Percentiles rank a stretch among this genome's conserved stretches.
phyloP scores from a whole-genome alignment of 2,888 invertebrate species.

The Apoda limacodes region DNA sequence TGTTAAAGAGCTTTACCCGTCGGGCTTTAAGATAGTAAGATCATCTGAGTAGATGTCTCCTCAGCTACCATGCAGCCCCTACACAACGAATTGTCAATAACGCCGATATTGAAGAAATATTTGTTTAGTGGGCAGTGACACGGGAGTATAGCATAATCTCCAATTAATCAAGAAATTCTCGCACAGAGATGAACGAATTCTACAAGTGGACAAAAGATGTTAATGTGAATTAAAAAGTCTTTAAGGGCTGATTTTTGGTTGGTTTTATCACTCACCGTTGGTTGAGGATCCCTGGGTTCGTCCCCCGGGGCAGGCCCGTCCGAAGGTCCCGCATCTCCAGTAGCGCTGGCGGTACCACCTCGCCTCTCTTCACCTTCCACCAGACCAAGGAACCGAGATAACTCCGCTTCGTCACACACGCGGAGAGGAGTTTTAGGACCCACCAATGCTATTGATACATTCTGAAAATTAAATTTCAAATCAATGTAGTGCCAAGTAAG shows the following conservation, averaged over 20 bases:
- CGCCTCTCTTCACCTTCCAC: slow-evolving; percentile 63
- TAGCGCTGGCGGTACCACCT: slow-evolving; percentile 40
- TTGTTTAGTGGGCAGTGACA: too few species aligned
- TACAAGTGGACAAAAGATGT: background rate
- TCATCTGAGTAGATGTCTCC: too few species aligned
- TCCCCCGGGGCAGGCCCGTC: slow-evolving; percentile 33
- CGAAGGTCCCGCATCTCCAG: slow-evolving; percentile 37
- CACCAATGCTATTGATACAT: slow-evolving; percentile 94
- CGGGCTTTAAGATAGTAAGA: too few species aligned
- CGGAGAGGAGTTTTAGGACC: slow-evolving; percentile 86
- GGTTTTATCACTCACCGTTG: slow-evolving; percentile 26
- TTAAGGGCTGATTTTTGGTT: background rate
- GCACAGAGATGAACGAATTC: background rate
- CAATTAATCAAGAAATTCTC: background rate
- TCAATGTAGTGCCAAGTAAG: too few species aligned
- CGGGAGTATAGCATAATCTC: too few species aligned
- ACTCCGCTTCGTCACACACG: slow-evolving; percentile 82
- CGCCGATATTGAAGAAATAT: too few species aligned
- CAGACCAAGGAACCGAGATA: slow-evolving; percentile 40
- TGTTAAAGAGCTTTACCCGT: too few species aligned
- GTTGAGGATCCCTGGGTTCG: slow-evolving; percentile 35
- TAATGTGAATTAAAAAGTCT: background rate
- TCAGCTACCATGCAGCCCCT: too few species aligned
- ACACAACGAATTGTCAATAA: too few species aligned
- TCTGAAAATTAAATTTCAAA: slow-evolving; percentile 52